Base-by-base conservation (phyloP, 2,797 vertebrate species). In the Acomys russatus region DNA sequence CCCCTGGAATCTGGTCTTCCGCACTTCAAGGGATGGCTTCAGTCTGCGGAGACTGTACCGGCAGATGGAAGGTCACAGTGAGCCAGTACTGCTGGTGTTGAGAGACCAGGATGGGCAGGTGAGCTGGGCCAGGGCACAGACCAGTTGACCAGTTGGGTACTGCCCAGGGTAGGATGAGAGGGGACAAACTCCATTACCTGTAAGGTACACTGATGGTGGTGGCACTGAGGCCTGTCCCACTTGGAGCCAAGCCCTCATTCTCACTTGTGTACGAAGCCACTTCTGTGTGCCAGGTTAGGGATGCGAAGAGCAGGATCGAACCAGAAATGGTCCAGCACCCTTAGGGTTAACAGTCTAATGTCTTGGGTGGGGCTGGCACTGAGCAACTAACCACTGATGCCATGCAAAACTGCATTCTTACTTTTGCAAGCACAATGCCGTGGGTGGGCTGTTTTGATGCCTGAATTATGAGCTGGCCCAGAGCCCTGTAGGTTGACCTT, bases 31-130 rank as follows among this genome's bases (percentile, higher is more conserved):
- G 61, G 97, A 98, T 0, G 98, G 98, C 77, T 98, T 98, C 96
- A 98, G 98, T 73, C 97, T 98, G 80, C 96, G 28, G 89, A 98
- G 76, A 2, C 93, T 98, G 90, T 98, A 98, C 92, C 88, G 97
- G 54, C 68, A 90, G 35, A 96, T 97, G 94, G 93, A 90, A n/a
- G 95, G 23, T 20, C 70, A 1, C 10, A 96, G 96, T 1, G 97
- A 97, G 49, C 98, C 98, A 0, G 96, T 95, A 12, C 97, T 98
- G 90, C 97, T 98, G 96, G 71, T 97, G 68, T 51, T 98, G 79
- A 97, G 97, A 87, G 98, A 98, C 96, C 97, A 95, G 0, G 98
- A 98, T 2, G 97, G 79, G 0, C 97, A 98, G 97, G 98, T 98
- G 95, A 97, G 97, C 59, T 18, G 0, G 4, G n/a, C 38, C 0